phyloP scores from a whole-genome alignment of 2,888 invertebrate genomes.

The Orchestes rusci region DNA sequence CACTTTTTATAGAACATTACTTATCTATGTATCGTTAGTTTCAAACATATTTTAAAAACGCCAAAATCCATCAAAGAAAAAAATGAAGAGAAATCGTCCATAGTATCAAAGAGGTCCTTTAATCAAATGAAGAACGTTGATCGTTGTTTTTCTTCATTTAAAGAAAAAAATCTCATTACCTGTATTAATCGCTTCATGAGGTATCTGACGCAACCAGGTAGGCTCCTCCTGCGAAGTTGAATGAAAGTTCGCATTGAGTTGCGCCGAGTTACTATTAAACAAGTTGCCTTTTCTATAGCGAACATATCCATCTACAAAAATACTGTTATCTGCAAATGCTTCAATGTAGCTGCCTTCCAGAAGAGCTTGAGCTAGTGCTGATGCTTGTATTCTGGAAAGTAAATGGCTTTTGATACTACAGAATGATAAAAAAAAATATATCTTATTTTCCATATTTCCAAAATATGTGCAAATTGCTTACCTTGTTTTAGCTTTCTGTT shows the following conservation, averaged over 20 bases:
- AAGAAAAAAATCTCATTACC: too few relatives aligned
- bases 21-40: too few relatives aligned
- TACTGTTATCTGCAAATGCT: conserved; percentile 50
- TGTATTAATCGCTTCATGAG: conserved; percentile 31
- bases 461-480: too few relatives aligned
- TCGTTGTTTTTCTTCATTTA: too few relatives aligned
- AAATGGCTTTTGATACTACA: background rate
- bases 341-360: conserved; percentile 71
- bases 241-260: conserved; percentile 38
- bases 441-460: too few relatives aligned
- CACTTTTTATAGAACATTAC: too few relatives aligned
- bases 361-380: conserved; percentile 69
- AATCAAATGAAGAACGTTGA: too few relatives aligned
- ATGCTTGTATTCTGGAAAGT: conserved; percentile 60
- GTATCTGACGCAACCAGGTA: conserved; percentile 50
- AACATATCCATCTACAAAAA: conserved; percentile 46
- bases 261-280: conserved; percentile 33
- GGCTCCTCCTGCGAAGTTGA: conserved; percentile 50
- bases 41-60: too few relatives aligned
- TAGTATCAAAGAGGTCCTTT: too few relatives aligned
- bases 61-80: too few relatives aligned
- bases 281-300: conserved; percentile 45
- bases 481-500: conserved; percentile 71
- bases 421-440: too few relatives aligned
- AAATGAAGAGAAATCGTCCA: too few relatives aligned